A percentile compares a stretch with the other conserved stretches of the same genome.
Conservation (phyloP, 2,888 invertebrate genomes). For the Tethea ocularis region DNA sequence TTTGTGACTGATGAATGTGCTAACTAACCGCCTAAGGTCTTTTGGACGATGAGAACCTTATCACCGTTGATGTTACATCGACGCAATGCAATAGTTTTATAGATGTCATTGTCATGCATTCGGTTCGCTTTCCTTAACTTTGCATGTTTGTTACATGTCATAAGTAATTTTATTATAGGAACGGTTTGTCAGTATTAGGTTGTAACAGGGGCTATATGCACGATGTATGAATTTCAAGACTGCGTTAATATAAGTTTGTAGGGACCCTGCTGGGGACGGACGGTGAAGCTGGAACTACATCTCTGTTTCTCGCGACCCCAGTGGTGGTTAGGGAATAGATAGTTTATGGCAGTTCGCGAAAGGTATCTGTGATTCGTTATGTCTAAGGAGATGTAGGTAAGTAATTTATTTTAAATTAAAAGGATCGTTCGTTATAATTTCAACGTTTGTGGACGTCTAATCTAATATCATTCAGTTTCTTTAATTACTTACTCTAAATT, state of each 20-base stretch:
- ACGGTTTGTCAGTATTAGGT: slow-evolving; percentile 59
- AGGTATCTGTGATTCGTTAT: slow-evolving; percentile 80
- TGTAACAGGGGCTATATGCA: slow-evolving; percentile 55
- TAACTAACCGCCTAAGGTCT: slow-evolving; percentile 58
- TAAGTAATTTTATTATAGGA: slow-evolving; percentile 37
- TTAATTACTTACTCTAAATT: not conserved
- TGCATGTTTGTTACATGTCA: slow-evolving; percentile 56
- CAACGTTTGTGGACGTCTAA: slow-evolving; percentile 36
- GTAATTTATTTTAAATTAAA: slow-evolving; percentile 61
- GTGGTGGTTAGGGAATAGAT: slow-evolving; percentile 10
- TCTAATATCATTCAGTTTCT: slow-evolving; percentile 15
- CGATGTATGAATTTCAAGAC: slow-evolving; percentile 72
- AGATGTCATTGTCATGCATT: slow-evolving; percentile 42
- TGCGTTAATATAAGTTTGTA: slow-evolving; percentile 70
- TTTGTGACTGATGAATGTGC: slow-evolving; percentile 52
- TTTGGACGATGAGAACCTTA: slow-evolving; percentile 44
- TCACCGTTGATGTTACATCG: slow-evolving; percentile 37
- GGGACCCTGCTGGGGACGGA: slow-evolving; percentile 35
- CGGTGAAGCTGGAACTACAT: slow-evolving; percentile 32
- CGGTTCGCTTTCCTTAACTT: slow-evolving; percentile 56
- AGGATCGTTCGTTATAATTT: slow-evolving; percentile 33
- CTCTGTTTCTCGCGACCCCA: not conserved
- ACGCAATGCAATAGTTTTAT: slow-evolving; percentile 52
- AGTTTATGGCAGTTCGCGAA: slow-evolving; percentile 63
- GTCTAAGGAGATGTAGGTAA: slow-evolving; percentile 57